Conservation (phyloP, 2,888 invertebrate genomes). For the Habroteleia sp. region DNA sequence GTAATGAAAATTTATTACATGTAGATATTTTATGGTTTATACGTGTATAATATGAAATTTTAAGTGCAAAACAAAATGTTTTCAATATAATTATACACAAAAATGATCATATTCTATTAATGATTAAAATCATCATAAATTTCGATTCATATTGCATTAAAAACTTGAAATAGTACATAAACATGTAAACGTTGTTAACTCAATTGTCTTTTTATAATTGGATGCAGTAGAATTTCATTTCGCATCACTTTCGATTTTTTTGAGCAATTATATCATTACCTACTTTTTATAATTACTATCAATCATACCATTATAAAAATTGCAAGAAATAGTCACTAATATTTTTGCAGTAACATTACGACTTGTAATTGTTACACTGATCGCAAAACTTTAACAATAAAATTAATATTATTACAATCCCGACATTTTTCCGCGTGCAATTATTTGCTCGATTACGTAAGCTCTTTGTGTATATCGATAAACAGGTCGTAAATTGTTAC, state of each 20-base stretch:
- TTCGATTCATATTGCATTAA: no score
- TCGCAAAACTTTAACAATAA: slow-evolving; percentile 56
- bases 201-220: no score
- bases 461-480: slow-evolving; percentile 34
- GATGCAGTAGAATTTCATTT: no score
- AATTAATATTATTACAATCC: slow-evolving; percentile 55
- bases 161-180: no score
- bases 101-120: no score
- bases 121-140: no score
- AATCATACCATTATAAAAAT: slow-evolving; percentile 22
- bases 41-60: no score
- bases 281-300: slow-evolving; percentile 21
- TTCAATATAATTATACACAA: no score
- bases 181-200: no score
- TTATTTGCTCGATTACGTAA: slow-evolving; percentile 54
- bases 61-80: no score
- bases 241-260: neutral
- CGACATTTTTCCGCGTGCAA: slow-evolving; percentile 57
- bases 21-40: no score
- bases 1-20: no score
- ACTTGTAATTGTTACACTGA: slow-evolving; percentile 3
- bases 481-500: slow-evolving; percentile 53
- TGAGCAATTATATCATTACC: slow-evolving; percentile 25
- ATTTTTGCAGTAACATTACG: neutral
- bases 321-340: neutral